Conservation (phyloP, 2,888 invertebrate species). For the Silvanus unidentatus region DNA sequence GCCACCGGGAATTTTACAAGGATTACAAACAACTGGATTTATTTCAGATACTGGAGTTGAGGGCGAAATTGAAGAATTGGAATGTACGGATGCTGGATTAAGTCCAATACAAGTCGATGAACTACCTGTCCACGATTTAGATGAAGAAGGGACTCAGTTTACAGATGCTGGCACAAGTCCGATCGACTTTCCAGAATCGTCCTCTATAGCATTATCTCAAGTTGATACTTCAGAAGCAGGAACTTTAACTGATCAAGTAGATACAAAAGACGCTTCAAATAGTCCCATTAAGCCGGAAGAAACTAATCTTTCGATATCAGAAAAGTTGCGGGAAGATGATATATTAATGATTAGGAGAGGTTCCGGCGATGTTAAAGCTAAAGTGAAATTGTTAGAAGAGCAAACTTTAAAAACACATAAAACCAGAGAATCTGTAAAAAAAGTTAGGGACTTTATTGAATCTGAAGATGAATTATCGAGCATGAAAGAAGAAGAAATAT, state of each 20-base stretch:
- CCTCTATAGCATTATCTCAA: slow-evolving; percentile 42
- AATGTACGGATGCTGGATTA: slow-evolving; percentile 52
- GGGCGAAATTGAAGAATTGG: slow-evolving; percentile 47
- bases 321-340: slow-evolving; percentile 40
- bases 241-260: slow-evolving; percentile 49
- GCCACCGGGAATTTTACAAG: slow-evolving; percentile 38
- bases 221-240: slow-evolving; percentile 51
- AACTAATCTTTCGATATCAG: slow-evolving; percentile 26
- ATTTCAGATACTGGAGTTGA: slow-evolving; percentile 46
- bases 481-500: slow-evolving; percentile 42
- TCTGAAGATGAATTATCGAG: slow-evolving; percentile 46
- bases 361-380: slow-evolving; percentile 53
- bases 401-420: slow-evolving; percentile 40
- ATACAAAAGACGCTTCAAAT: slow-evolving; percentile 50
- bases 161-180: slow-evolving; percentile 50
- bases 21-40: slow-evolving; percentile 44
- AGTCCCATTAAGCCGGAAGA: slow-evolving; percentile 49
- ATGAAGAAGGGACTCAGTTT: slow-evolving; percentile 43
- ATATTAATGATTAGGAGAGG: slow-evolving; percentile 39
- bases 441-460: slow-evolving; percentile 39
- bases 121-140: slow-evolving; percentile 37
- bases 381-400: slow-evolving; percentile 52
- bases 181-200: slow-evolving; percentile 46
- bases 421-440: slow-evolving; percentile 35
- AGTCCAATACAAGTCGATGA: slow-evolving; percentile 54